phyloP scores from a whole-genome alignment of 2,113 vertebrate species.

The Microcebus lehilahytsara region DNA sequence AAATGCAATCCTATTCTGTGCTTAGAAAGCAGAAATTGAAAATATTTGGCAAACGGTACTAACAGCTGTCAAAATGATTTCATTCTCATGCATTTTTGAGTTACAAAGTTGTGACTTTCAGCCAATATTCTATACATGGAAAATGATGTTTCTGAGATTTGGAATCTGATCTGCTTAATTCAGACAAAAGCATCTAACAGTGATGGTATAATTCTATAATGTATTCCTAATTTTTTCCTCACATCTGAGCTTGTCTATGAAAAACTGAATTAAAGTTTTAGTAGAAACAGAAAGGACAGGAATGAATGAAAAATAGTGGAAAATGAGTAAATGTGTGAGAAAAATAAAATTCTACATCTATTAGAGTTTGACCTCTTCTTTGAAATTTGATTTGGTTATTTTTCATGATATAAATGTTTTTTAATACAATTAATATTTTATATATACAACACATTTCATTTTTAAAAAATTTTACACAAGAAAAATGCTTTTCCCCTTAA shows the following conservation, averaged over 20 bases:
- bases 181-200: neutral
- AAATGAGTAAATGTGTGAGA: neutral
- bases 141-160: neutral
- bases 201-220: neutral
- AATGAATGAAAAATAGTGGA: neutral
- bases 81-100: neutral
- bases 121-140: neutral
- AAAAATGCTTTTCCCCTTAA: neutral
- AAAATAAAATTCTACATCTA: neutral
- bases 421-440: neutral
- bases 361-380: neutral
- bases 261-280: neutral
- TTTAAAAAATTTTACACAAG: neutral
- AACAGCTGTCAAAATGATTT: neutral
- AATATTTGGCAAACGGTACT: neutral
- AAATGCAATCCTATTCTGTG: neutral
- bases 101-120: neutral
- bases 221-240: neutral
- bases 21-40: neutral
- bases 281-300: neutral
- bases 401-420: neutral
- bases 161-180: neutral
- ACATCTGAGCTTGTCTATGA: neutral
- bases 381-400: neutral
- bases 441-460: neutral